These are phyloP conservation scores for Entomobrya multifasciata DNA, from an alignment of 2,888 invertebrate species.

Conservation along the genomic window DNA sequence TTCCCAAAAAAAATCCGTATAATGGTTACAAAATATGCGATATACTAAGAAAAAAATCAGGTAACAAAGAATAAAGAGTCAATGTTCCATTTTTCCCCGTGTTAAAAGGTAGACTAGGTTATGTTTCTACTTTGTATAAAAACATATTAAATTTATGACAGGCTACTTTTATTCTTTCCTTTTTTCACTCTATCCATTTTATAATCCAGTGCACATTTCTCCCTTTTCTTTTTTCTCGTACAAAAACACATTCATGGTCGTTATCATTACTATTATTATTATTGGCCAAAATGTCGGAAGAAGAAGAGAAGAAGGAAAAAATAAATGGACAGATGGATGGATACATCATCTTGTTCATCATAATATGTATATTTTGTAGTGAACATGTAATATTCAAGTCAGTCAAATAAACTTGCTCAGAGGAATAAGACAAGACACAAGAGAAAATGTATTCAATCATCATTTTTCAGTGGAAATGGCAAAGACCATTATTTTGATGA, in stretches of 20 bases:
- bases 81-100: neutral
- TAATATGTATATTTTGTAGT: neutral
- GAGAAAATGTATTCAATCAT: slow-evolving; percentile 60
- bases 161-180: neutral
- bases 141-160: slow-evolving; percentile 22
- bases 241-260: slow-evolving; percentile 31
- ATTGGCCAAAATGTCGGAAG: slow-evolving; percentile 28
- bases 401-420: neutral
- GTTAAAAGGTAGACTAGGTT: neutral
- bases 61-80: slow-evolving; percentile 6
- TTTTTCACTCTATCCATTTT: slow-evolving; percentile 8
- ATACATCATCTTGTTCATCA: slow-evolving; percentile 38
- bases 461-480: slow-evolving; percentile 55
- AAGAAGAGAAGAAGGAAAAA: neutral
- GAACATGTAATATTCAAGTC: too few relatives aligned
- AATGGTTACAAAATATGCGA: neutral
- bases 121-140: neutral
- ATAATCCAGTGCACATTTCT: neutral
- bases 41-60: slow-evolving; percentile 7
- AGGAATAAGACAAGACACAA: neutral
- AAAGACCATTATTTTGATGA: slow-evolving; percentile 60
- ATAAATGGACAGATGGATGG: slow-evolving; percentile 51
- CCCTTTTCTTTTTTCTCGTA: neutral
- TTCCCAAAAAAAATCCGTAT: too few relatives aligned
- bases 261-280: slow-evolving; percentile 26